Conservation (phyloP, 1,140 invertebrate genomes). For the Brachionus manjavacas region DNA sequence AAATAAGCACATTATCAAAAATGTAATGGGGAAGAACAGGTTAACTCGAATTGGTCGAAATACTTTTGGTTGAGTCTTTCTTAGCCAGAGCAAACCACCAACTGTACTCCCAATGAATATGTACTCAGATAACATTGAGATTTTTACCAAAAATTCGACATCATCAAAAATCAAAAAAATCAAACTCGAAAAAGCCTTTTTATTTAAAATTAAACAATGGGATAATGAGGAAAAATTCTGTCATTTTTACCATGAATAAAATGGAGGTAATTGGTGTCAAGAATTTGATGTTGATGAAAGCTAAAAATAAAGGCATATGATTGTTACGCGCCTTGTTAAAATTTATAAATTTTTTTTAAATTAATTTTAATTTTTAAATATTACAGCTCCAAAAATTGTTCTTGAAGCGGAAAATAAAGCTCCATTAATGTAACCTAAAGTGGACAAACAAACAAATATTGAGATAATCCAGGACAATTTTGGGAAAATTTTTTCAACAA, state of each 20-base stretch:
- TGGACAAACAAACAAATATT: conserved; percentile 92
- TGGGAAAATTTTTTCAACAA: conserved; percentile 86
- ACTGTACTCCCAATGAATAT: conserved; percentile 55
- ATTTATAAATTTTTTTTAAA: not conserved
- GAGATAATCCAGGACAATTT: conserved; percentile 87
- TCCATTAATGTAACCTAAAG: conserved; percentile 96
- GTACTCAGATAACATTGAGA: conserved; percentile 48
- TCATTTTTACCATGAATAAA: conserved; percentile 18
- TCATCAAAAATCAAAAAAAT: conserved; percentile 23
- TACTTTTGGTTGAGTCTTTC: conserved; percentile 50
- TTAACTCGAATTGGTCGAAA: conserved; percentile 49
- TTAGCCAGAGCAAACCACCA: conserved; percentile 50
- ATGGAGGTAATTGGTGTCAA: conserved; percentile 41
- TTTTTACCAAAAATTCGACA: conserved; percentile 13
- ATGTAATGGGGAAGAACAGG: conserved; percentile 19
- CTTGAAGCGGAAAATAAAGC: conserved; percentile 87
- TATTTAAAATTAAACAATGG: not conserved
- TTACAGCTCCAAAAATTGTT: conserved; percentile 36
- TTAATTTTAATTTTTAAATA: not conserved
- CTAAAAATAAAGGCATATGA: conserved; percentile 33
- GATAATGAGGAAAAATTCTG: not conserved
- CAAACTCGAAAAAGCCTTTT: conserved; percentile 26
- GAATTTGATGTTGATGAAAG: conserved; percentile 39
- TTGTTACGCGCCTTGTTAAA: conserved; percentile 24
- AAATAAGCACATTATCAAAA: not conserved